These are phyloP conservation scores for Leuciscus waleckii DNA, from an alignment of 2,797 vertebrate species.

Conservation along the genomic window DNA sequence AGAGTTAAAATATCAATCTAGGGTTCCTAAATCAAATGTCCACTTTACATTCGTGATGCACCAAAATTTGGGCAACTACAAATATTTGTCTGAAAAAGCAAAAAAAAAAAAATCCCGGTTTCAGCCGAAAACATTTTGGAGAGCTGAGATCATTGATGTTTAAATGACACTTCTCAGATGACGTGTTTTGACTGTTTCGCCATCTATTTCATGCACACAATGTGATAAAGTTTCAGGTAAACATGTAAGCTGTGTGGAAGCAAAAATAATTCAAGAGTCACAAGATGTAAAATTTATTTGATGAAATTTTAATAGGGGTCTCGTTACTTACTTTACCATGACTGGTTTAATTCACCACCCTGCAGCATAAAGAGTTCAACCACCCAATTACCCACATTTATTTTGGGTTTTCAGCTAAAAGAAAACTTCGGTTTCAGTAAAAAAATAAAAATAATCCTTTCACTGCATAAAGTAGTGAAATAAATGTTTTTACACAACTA, in stretches of 20 bases:
- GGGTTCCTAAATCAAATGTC: not conserved
- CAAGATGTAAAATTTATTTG: not conserved
- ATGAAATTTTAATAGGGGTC: not conserved
- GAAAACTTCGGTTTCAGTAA: not conserved
- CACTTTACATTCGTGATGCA: not conserved
- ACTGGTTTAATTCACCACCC: not conserved
- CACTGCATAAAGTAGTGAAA: not conserved
- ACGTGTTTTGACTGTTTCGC: not conserved
- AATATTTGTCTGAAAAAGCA: not conserved
- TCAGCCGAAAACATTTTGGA: not conserved
- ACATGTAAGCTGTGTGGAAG: not conserved
- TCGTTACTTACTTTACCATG: not conserved
- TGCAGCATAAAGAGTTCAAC: not conserved
- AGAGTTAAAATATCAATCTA: not conserved
- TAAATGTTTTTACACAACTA: not conserved
- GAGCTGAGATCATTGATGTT: not conserved
- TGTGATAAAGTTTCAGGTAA: not conserved
- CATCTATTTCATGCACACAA: not conserved
- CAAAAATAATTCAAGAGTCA: no score
- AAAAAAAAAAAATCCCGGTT: not conserved
- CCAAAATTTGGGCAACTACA: not conserved
- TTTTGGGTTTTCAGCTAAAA: not conserved
- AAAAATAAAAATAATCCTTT: not conserved
- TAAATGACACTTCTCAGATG: not conserved
- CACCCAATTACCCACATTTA: no score